Evolutionary conservation across 2,113 vertebrate species (phyloP).

Genomic region (Psilopsiagon aymara): DNA sequence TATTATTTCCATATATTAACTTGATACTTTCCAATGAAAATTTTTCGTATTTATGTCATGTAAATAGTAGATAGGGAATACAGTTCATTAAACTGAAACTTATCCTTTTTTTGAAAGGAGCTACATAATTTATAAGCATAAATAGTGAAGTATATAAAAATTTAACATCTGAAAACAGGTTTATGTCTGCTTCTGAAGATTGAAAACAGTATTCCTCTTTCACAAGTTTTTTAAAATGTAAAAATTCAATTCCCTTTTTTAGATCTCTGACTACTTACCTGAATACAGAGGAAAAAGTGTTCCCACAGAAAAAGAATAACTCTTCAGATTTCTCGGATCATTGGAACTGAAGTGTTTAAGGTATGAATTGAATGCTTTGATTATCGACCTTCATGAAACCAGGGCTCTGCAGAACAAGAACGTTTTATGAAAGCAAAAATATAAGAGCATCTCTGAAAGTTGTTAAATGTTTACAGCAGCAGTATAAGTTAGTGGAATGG

Average conservation of each 20-base stretch:
- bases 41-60: background rate
- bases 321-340: background rate
- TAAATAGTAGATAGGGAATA: background rate
- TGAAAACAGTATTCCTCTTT: background rate
- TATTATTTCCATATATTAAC: background rate
- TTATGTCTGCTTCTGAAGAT: background rate
- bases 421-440: background rate
- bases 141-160: background rate
- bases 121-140: background rate
- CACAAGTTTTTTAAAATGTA: background rate
- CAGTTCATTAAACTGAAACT: background rate
- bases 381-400: background rate
- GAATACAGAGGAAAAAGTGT: background rate
- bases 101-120: background rate
- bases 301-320: background rate
- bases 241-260: background rate
- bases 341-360: background rate
- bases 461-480: background rate
- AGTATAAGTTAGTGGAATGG: background rate
- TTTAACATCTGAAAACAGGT: background rate
- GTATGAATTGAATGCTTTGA: slow-evolving; percentile 5
- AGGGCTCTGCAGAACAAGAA: background rate
- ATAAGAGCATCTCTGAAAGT: background rate
- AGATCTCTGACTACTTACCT: background rate
- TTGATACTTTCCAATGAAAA: background rate